Evolutionary conservation across 2,888 invertebrate species (phyloP), one percentile per base, ranked within the genome.

Genomic region (Autographa pulchrina): DNA sequence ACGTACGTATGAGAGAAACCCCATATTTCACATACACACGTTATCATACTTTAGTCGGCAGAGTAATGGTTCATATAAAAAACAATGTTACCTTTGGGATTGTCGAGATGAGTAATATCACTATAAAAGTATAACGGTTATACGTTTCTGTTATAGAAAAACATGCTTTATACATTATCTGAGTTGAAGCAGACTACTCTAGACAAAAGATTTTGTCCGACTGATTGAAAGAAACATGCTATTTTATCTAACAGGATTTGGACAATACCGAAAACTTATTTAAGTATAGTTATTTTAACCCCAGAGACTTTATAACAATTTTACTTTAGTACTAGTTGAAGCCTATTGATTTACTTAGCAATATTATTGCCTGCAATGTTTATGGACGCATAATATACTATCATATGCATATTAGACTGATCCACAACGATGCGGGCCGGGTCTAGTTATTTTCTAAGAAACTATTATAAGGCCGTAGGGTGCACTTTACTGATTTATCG

Each of bases 71-170:
- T 16, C 48, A 54, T 18, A 63, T 59, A 62, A 66, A 65, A 63
- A 66, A 18, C 35, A 52, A 16, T 60, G 54, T 56, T 56, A 56
- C 25, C 38, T 20, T 25, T 43, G 43, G 25, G 18, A n/a, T 61
- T 25, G n/a, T 25, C 58, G 43, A 38, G 18, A n/a, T 61, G 60
- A 65, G 38, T n/a, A 60, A 60, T 63, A 60, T 59, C 59, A 67
- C 56, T 61, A 62, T 54, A 16, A 56, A 62, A 71, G 54, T 56
- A 59, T 70, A 66, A 71, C 70, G 62, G 62, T 59, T 4, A 62
- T 48, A 32, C 35, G 20, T 52, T 35, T 52, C 25, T 9, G 25
- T 25, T 25, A 25, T 25, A 56, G 54, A 56, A 56, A 56, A 25
- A 56, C 54, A 56, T 25, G 25, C 13, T 56, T 56, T 56, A 56